Conservation (phyloP, 2,888 invertebrate genomes). For the Sthenelais limicola region DNA sequence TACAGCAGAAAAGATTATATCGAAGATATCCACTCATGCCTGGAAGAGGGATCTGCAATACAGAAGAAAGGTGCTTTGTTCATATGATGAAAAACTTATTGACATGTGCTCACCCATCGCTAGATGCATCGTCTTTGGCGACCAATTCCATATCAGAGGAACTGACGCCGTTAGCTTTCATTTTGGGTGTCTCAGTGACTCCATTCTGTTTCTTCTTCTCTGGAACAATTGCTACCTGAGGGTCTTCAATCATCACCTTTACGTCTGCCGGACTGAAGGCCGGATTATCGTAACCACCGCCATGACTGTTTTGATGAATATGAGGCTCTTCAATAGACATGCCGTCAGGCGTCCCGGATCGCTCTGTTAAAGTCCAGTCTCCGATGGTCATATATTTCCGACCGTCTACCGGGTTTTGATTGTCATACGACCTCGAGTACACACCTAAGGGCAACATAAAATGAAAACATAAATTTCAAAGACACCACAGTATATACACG, state of each 20-base stretch:
- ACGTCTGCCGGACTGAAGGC: background rate
- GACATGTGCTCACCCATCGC: too few relatives aligned
- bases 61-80: too few relatives aligned
- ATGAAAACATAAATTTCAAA: background rate
- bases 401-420: background rate
- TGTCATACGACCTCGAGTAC: slow-evolving; percentile 4
- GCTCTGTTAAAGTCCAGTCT: slow-evolving; percentile 12
- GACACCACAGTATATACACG: too few relatives aligned
- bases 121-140: too few relatives aligned
- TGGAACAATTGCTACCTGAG: too few relatives aligned
- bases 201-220: too few relatives aligned
- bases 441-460: background rate
- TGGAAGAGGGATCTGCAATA: too few relatives aligned
- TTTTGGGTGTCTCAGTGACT: background rate
- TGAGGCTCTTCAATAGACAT: too few relatives aligned
- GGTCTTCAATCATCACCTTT: background rate
- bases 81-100: too few relatives aligned
- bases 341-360: slow-evolving; percentile 6
- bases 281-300: background rate
- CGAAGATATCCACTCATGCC: too few relatives aligned
- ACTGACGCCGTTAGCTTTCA: background rate
- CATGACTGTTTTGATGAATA: background rate
- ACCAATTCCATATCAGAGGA: background rate
- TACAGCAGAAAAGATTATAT: too few relatives aligned
- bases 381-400: slow-evolving; percentile 1